These are phyloP conservation scores for Microplitis deprimator DNA, from an alignment of 2,888 invertebrate species.

Conservation along the genomic window DNA sequence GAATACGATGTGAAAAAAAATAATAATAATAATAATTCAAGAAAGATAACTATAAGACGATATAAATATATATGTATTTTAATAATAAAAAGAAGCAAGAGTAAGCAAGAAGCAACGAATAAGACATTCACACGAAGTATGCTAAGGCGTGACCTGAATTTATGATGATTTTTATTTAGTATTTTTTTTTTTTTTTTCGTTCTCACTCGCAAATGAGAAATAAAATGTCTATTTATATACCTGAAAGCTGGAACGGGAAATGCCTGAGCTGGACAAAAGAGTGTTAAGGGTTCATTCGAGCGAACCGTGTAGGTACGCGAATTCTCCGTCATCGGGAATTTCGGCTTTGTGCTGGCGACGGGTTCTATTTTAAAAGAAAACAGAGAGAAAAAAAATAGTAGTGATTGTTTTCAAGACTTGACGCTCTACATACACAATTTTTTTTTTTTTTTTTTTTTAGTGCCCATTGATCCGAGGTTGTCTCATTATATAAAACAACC, in stretches of 20 bases:
- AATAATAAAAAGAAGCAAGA: slow-evolving; percentile 24
- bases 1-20: slow-evolving; percentile 9
- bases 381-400: slow-evolving; percentile 37
- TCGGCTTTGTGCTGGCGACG: slow-evolving; percentile 77
- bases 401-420: slow-evolving; percentile 1
- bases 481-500: neutral
- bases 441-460: neutral
- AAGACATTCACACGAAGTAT: slow-evolving; percentile 35
- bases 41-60: neutral
- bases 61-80: slow-evolving; percentile 9
- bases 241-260: slow-evolving; percentile 83
- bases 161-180: slow-evolving; percentile 8
- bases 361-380: slow-evolving; percentile 74
- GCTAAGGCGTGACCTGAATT: slow-evolving; percentile 27
- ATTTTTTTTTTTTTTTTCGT: neutral
- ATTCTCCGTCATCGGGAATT: slow-evolving; percentile 71
- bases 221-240: slow-evolving; percentile 68
- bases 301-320: slow-evolving; percentile 68
- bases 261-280: slow-evolving; percentile 84
- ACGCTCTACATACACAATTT: slow-evolving; percentile 4
- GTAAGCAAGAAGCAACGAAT: slow-evolving; percentile 9
- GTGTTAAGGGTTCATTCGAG: slow-evolving; percentile 71
- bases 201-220: neutral
- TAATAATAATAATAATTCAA: slow-evolving; percentile 4
- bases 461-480: neutral